Conservation (phyloP, 2,888 invertebrate species). For the Cheilosia urbana region DNA sequence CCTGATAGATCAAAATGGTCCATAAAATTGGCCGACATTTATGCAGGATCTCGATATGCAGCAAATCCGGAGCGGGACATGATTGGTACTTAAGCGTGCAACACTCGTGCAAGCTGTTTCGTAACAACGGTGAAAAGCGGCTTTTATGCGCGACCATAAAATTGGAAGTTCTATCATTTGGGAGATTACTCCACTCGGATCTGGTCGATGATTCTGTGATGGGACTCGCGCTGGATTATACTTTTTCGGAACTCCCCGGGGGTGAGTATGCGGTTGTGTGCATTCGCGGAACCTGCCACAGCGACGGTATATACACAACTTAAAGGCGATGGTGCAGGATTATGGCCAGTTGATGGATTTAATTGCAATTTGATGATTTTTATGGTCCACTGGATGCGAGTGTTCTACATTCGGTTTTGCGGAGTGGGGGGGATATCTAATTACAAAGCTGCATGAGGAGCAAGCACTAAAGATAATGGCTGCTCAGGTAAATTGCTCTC, state of each 20-base stretch:
- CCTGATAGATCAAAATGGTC: conserved; percentile 53
- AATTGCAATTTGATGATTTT: conserved; percentile 55
- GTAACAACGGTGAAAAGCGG: conserved; percentile 52
- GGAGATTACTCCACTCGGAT: background rate
- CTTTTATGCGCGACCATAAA: conserved; percentile 58
- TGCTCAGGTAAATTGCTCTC: background rate
- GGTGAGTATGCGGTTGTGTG: conserved; percentile 4
- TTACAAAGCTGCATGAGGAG: conserved; percentile 8
- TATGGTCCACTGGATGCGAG: conserved; percentile 29
- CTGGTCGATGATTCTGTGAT: conserved; percentile 18
- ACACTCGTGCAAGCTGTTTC: background rate
- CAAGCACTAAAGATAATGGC: conserved; percentile 2
- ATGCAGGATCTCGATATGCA: conserved; percentile 14
- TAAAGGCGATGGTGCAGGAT: background rate
- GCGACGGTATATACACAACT: background rate
- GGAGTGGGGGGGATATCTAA: background rate
- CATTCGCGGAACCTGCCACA: conserved; percentile 4
- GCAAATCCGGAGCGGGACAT: conserved; percentile 1
- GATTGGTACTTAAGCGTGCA: background rate
- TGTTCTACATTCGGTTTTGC: conserved; percentile 13
- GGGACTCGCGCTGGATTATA: conserved; percentile 17
- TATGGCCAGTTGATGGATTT: conserved; percentile 61
- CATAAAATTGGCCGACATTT: conserved; percentile 60
- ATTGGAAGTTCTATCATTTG: conserved; percentile 22
- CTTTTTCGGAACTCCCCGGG: conserved; percentile 41